A percentile compares a stretch with the other conserved stretches of the same genome.
Evolutionary conservation across 35 echinoderm and acorn worm genomes (phyloP).

Genomic region (Hemicentrotus pulcherrimus): DNA sequence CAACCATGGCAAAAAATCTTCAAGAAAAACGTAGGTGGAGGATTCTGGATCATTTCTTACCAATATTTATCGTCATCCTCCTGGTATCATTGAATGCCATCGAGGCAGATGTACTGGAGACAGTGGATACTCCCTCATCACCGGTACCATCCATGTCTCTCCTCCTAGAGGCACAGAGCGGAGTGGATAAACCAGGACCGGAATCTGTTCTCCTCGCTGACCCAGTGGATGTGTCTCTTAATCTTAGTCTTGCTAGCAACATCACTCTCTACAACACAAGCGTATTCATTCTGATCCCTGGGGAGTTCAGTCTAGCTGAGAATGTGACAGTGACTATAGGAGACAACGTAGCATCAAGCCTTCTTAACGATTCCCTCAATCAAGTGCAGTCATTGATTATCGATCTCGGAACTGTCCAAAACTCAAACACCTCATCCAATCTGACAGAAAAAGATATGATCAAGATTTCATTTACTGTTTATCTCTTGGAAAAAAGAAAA

Average conservation of each 20-base stretch:
- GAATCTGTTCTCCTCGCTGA: not conserved
- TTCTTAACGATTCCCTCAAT: not conserved
- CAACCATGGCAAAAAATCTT: not conserved
- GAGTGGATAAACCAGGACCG: not conserved
- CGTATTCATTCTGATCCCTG: not conserved
- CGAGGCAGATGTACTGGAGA: not conserved
- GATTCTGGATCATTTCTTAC: not conserved
- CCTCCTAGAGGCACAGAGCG: not conserved
- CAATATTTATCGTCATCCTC: not conserved
- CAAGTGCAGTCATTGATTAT: not conserved
- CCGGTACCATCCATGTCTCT: not conserved
- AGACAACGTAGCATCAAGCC: not conserved
- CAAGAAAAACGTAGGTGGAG: not conserved
- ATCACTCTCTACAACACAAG: conserved; percentile 8
- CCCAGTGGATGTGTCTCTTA: not conserved
- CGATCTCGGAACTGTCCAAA: not conserved
- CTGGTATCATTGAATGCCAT: not conserved
- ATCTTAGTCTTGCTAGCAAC: not conserved
- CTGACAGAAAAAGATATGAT: not conserved
- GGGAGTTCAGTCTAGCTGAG: not conserved
- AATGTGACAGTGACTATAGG: not conserved
- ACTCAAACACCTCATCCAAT: not conserved
- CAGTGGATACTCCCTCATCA: not conserved
- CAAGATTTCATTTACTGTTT: not conserved
- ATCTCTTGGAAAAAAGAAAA: not conserved